These are phyloP conservation scores for Heterodera filipjevi DNA, from an alignment of 2,888 invertebrate species.

Conservation along the genomic window DNA sequence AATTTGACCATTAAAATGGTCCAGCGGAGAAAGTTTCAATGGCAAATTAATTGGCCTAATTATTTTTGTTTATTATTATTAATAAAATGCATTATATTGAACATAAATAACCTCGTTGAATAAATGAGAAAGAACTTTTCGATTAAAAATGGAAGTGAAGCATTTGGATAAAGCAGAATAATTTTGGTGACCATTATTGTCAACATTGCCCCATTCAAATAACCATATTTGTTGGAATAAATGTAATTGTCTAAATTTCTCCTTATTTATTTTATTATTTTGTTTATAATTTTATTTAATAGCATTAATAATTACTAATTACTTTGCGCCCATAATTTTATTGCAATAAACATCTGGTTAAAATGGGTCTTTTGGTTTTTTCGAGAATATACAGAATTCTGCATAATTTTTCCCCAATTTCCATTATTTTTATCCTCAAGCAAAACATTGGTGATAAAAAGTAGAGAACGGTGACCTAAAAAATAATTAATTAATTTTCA, in stretches of 20 bases:
- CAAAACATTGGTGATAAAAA: not conserved
- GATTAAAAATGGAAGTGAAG: not conserved
- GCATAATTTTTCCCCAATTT: not conserved
- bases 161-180: not conserved
- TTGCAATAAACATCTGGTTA: not conserved
- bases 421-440: not conserved
- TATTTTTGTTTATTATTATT: no score
- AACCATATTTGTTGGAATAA: not conserved
- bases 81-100: no score
- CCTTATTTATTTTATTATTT: not conserved
- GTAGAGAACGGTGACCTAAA: not conserved
- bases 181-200: not conserved
- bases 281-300: not conserved
- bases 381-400: not conserved
- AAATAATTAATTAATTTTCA: not conserved
- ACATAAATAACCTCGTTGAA: not conserved
- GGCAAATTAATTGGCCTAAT: no score
- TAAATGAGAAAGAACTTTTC: not conserved
- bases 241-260: not conserved
- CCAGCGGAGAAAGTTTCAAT: not conserved
- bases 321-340: conserved; percentile 25
- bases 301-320: not conserved
- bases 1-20: not conserved
- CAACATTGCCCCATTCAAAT: not conserved
- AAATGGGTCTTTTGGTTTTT: not conserved